Conservation (phyloP, 2,113 vertebrate genomes). For the Oncorhynchus nerka region DNA sequence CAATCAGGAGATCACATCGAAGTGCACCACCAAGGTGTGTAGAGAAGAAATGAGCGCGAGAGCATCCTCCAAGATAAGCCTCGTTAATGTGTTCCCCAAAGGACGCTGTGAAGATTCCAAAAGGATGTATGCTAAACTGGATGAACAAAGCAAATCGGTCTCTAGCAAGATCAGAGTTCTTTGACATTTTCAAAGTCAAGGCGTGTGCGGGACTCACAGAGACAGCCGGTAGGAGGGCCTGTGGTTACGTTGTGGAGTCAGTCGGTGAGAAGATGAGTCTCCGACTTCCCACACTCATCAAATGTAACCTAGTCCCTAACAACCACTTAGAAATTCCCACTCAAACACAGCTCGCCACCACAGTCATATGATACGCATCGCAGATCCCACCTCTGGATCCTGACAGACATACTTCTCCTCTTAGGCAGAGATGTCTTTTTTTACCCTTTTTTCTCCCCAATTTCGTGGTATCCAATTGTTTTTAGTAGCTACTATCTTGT, state of each 20-base stretch:
- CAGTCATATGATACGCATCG: slow-evolving; percentile 6
- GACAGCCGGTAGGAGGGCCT: not conserved
- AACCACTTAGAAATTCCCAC: slow-evolving; percentile 6
- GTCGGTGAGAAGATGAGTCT: not conserved
- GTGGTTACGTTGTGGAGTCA: not conserved
- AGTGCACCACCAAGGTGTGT: too few relatives aligned
- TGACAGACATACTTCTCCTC: not conserved
- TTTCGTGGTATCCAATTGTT: too few relatives aligned
- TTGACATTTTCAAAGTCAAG: not conserved
- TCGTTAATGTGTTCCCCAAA: not conserved
- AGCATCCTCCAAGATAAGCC: too few relatives aligned
- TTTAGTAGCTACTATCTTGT: too few relatives aligned
- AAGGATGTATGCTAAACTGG: not conserved
- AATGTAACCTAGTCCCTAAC: slow-evolving; percentile 11
- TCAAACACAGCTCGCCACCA: slow-evolving; percentile 1
- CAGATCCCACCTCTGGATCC: slow-evolving; percentile 10
- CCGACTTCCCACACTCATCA: slow-evolving; percentile 3
- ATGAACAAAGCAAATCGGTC: slow-evolving; percentile 5
- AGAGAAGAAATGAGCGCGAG: too few relatives aligned
- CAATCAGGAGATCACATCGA: too few relatives aligned
- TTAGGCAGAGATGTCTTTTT: not conserved
- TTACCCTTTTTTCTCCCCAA: too few relatives aligned
- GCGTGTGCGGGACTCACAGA: not conserved
- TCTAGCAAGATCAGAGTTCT: not conserved
- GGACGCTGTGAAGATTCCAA: not conserved